Base-by-base conservation (phyloP, 2,888 invertebrate genomes). In the Tachina lurida region DNA sequence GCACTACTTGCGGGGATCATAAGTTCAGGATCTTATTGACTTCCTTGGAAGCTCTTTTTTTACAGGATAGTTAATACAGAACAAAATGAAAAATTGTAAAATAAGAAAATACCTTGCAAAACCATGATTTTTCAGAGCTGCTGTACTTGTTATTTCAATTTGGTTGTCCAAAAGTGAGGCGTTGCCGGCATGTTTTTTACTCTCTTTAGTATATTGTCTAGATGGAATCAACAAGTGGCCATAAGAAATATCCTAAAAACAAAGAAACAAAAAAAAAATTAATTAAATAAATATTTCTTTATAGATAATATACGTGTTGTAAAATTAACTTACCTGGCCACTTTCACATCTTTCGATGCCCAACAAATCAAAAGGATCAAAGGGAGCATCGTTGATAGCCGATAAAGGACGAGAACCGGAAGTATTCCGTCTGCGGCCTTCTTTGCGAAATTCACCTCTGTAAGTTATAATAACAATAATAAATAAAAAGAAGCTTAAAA, bases 341-440 rank as follows among this genome's bases (percentile, higher is more conserved):
- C 97, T 96, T 92, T 96, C 95, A 86, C 95, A 95, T 91, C 95
- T 92, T 90, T 97, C 96, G 84, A 97, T 94, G 49, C 98, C 97
- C 83, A 98, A 93, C 54, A 97, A 95, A 91, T 97, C 96, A 92
- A 97, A 97, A 47, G 97, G 96, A 94, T 98, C 97, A 86, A 96
- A 93, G 43, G 95, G 95, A 56, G 94, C 95, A 93, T 98, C 98
- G 92, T 95, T 96, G 77, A 96, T 96, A 39, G 96, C 94, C 73
- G 97, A 98, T 75, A 97, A 93, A 12, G 97, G 98, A 87, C 97
- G 94, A 54, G 96, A 96, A 5, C 96, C 96, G 4, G 97, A 96
- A 63, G 96, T 95, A 89, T 97, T 97, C 88, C 97, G 94, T 89
- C 97, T 95, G 82, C 97, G 94, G 56, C 95, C 95, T 91, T 96